Evolutionary conservation across 1,140 invertebrate genomes (phyloP).

Genomic region (Nasonia longicornis): DNA sequence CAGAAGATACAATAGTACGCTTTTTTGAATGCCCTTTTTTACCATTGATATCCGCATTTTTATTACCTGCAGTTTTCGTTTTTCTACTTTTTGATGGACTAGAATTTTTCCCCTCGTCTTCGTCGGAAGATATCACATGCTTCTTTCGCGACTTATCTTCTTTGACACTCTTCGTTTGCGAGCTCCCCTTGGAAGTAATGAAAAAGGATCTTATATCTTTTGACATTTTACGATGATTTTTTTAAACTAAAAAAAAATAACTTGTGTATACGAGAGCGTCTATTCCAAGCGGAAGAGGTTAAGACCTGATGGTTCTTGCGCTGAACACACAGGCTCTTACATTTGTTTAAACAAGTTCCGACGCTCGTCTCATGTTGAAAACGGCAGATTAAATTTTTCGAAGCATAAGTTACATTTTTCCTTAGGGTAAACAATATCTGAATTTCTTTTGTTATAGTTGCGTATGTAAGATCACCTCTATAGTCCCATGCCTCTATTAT

Average conservation of each 20-base stretch:
- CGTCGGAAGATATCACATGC: conserved; percentile 54
- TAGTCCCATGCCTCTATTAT: neutral
- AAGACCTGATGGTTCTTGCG: neutral
- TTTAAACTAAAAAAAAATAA: neutral
- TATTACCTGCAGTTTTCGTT: conserved; percentile 46
- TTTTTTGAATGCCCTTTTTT: conserved; percentile 49
- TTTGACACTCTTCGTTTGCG: neutral
- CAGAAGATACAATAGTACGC: conserved; percentile 53
- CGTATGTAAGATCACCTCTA: neutral
- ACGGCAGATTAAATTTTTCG: neutral
- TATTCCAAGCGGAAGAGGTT: neutral
- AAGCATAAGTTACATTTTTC: neutral
- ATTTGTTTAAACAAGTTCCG: neutral
- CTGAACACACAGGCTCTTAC: neutral
- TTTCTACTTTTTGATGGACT: conserved; percentile 31
- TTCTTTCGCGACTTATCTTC: conserved; percentile 26
- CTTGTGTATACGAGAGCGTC: neutral
- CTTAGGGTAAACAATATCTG: neutral
- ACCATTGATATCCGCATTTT: conserved; percentile 13
- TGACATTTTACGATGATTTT: conserved; percentile 24
- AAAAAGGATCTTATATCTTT: conserved; percentile 59
- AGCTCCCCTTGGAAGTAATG: neutral
- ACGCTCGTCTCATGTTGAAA: neutral
- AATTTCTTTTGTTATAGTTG: neutral
- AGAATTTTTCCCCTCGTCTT: conserved; percentile 49